A percentile compares a stretch with the other conserved stretches of the same genome.
These are phyloP conservation scores for Lineus longissimus DNA, from an alignment of 1,140 invertebrate genomes.

Conservation along the genomic window DNA sequence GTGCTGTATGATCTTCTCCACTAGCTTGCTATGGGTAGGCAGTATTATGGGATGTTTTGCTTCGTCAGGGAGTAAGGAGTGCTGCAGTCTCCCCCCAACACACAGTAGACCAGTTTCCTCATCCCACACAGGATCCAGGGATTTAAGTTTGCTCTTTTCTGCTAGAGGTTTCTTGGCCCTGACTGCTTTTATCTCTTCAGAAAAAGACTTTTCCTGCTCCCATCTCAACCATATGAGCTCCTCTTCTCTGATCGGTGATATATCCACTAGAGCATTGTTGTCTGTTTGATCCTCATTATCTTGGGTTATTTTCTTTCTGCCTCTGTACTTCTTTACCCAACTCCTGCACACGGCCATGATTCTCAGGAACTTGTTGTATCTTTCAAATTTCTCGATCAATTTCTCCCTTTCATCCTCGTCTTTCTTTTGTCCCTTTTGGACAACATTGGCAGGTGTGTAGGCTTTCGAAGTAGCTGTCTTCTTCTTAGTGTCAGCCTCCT, in stretches of 20 bases:
- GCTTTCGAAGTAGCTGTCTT: neutral
- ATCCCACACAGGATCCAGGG: conserved; percentile 4
- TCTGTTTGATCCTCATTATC: neutral
- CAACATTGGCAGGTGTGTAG: neutral
- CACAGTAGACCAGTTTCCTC: neutral
- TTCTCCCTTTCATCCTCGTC: neutral
- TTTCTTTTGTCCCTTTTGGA: no score
- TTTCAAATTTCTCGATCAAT: neutral
- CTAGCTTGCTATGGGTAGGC: neutral
- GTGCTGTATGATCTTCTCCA: neutral
- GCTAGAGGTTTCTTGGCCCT: neutral
- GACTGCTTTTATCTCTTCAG: neutral
- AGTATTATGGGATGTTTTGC: neutral
- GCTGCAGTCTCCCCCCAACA: neutral
- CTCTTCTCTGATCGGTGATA: neutral
- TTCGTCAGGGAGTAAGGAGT: neutral
- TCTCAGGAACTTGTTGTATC: conserved; percentile 1
- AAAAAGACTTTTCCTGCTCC: no score
- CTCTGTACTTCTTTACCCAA: neutral
- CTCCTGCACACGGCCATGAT: neutral
- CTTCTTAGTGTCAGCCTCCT: neutral
- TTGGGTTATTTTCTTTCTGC: neutral
- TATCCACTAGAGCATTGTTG: no score
- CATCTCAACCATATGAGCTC: neutral
- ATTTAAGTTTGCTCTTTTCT: neutral